Conservation (phyloP, 1,140 invertebrate species). For the Macrobrachium nipponense region DNA sequence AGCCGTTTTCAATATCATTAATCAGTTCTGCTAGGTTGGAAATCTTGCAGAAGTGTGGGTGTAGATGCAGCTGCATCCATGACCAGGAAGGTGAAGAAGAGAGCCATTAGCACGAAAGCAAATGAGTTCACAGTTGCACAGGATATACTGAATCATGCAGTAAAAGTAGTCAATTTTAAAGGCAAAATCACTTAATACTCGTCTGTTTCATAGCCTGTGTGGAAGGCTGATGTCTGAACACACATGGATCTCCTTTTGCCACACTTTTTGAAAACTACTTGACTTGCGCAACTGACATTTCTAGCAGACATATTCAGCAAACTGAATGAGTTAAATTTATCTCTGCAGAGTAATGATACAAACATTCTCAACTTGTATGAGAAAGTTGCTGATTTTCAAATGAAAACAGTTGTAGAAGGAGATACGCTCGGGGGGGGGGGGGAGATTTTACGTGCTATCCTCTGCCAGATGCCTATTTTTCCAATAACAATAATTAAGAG, state of each 20-base stretch:
- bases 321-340: slow-evolving; percentile 22
- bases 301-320: background rate
- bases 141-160: background rate
- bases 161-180: background rate
- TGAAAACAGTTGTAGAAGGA: slow-evolving; percentile 19
- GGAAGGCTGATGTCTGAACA: background rate
- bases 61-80: background rate
- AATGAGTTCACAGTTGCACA: no score
- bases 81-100: background rate
- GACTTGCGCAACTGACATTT: background rate
- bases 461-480: slow-evolving; percentile 7
- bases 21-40: background rate
- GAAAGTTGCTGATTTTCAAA: slow-evolving; percentile 16
- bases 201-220: slow-evolving; percentile 2
- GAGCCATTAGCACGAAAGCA: background rate
- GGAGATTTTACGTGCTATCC: background rate
- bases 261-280: background rate
- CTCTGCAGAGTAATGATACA: slow-evolving; percentile 7
- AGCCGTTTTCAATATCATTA: background rate
- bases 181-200: background rate
- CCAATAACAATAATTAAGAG: background rate
- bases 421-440: background rate
- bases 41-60: no score
- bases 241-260: background rate
- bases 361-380: slow-evolving; percentile 12